Evolutionary conservation across 2,888 invertebrate genomes (phyloP), one percentile per base, ranked within the genome.

Genomic region (Craniophora ligustri): DNA sequence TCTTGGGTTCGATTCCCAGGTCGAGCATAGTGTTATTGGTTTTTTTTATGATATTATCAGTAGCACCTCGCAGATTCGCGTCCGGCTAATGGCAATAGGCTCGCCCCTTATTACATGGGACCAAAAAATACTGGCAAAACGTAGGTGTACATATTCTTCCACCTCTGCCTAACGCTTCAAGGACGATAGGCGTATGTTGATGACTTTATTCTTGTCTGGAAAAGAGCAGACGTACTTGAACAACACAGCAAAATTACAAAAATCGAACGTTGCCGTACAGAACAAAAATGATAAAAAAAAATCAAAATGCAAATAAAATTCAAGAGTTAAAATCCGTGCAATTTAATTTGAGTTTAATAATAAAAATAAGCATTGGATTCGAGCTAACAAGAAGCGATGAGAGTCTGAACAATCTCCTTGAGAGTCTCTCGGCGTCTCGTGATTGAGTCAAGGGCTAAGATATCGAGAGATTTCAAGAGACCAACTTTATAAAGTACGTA

Each of bases 311-410:
- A 23, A 34, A 54, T 10, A 39, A 39, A 32, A 35, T n/a, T 32
- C 15, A 13, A 11, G 4, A 45, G 65, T 51, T 59, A 65, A 66
- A 76, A 66, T 60, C 57, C 51, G 51, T 71, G 59, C 64, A 72
- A 70, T 59, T 51, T 66, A 65, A 72, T 72, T 61, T 51, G 44
- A 61, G 46, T 15, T 57, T 65, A 38, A 73, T 79, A 79, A 73
- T 60, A 76, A 75, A 76, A 77, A 79, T 77, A 79, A 77, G 72
- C 70, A 56, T 48, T 51, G 57, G 54, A 70, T 75, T 75, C 55
- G 45, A 57, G 57, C 72, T 72, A 59, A 67, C 81, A 80, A 82
- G 81, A 77, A 74, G 69, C 64, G 66, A 69, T 67, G 75, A 78
- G 75, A 68, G 72, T 13, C 59, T 72, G 73, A 70, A 77, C 76